Percentiles rank a stretch among this genome's conserved stretches.
phyloP scores from a whole-genome alignment of 1,140 invertebrate genomes.

The Hyles vespertilio region DNA sequence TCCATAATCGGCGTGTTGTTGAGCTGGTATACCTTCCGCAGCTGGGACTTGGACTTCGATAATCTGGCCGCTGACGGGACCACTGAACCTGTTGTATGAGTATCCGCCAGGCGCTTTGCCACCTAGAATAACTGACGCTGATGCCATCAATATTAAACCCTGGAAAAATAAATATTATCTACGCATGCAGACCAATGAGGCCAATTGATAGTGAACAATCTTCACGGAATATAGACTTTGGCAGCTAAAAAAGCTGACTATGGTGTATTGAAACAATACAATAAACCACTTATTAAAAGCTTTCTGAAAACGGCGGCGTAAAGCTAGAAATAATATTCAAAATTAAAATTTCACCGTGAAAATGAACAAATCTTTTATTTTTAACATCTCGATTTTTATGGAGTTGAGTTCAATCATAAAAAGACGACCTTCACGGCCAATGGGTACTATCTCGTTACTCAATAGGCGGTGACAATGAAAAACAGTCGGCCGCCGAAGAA shows the following conservation, averaged over 20 bases:
- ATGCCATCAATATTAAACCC: conserved; percentile 33
- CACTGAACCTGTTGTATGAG: conserved; percentile 80
- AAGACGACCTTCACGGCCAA: conserved; percentile 57
- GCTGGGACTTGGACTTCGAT: conserved; percentile 71
- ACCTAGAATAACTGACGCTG: conserved; percentile 32
- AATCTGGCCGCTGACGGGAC: conserved; percentile 79
- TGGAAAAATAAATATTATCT: conserved; percentile 25
- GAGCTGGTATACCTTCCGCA: conserved; percentile 67
- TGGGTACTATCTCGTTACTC: conserved; percentile 33
- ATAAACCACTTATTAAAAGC: too few species aligned
- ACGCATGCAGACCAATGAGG: too few species aligned
- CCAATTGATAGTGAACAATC: too few species aligned
- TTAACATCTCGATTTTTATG: too few species aligned
- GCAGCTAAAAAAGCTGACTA: too few species aligned
- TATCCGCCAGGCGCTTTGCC: conserved; percentile 74
- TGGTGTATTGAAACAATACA: too few species aligned
- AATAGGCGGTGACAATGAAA: conserved; percentile 55
- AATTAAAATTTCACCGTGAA: too few species aligned
- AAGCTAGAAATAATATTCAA: too few species aligned
- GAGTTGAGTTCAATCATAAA: conserved; percentile 13
- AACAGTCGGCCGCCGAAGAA: conserved; percentile 31
- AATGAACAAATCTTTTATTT: too few species aligned
- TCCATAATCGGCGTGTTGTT: conserved; percentile 72
- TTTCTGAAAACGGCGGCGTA: too few species aligned
- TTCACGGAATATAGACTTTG: too few species aligned